Evolutionary conservation across 2,888 invertebrate species (phyloP), one percentile per base, ranked within the genome.

Genomic region (Horisme vitalbata): DNA sequence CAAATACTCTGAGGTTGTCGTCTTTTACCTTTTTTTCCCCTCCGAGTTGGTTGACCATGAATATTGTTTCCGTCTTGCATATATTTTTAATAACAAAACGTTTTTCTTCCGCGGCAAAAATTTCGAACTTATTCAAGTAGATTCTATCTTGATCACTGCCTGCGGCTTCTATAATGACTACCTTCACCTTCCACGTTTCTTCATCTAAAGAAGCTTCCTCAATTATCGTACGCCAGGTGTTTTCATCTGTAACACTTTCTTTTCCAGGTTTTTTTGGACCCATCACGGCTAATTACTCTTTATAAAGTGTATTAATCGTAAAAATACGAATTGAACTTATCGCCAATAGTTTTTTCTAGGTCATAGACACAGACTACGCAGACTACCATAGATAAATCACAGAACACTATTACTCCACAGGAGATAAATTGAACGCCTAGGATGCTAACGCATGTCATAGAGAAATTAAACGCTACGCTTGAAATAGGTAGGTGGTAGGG

Each of bases 1-100:
- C 87, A 53, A 89, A 89, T 23, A 89, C 79, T 39, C 79, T 61
- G 12, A 82, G 62, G 61, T 65, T 81, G 8, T 80, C 79, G 58
- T 87, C 83, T 67, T 80, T 86, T 0, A 78, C 63, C 57, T 85
- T 86, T 57, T 85, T 87, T 35, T 87, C 87, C 7, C 72, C 77
- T 3, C 88, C 88, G 4, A 88, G 71, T 63, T 88, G 88, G 57
- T 87, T 88, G 2, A 88, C 71, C 89, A 89, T 89, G 52, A 88
- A 88, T 38, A 82, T 79, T 2, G 88, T 87, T 69, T 89, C 87
- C 0, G 84, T 80, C 71, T 81, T 86, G 49, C 81, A 82, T 35
- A 89, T 87, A 59, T 84, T 88, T 65, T 87, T 89, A 2, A 88
- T 69, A 0, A 89, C 85, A 61, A 83, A 88, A 56, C 89, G 65